Evolutionary conservation across 1,140 invertebrate genomes (phyloP).

Genomic region (Listronotus bonariensis): DNA sequence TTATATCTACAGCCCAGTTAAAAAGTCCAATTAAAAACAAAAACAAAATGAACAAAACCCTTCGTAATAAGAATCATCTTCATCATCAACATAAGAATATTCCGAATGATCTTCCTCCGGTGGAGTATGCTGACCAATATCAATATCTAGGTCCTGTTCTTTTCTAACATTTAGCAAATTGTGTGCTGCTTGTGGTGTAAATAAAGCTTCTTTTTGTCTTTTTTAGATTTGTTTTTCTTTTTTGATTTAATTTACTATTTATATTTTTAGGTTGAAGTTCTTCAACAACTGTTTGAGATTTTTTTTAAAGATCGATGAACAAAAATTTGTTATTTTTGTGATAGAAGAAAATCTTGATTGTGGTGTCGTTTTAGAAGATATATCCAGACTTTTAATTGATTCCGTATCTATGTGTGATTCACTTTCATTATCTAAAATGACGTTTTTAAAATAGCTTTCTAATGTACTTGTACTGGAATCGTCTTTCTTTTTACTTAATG

Average conservation of each 20-base stretch:
- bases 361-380: slow-evolving; percentile 1
- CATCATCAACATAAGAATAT: not conserved
- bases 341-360: slow-evolving; percentile 18
- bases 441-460: slow-evolving; percentile 4
- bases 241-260: not conserved
- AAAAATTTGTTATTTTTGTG: slow-evolving; percentile 20
- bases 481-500: slow-evolving; percentile 1
- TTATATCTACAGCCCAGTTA: no score
- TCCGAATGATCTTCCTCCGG: not conserved
- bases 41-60: slow-evolving; percentile 20
- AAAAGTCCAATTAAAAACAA: slow-evolving; percentile 8
- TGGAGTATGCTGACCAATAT: not conserved
- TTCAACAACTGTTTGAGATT: not conserved
- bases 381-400: slow-evolving; percentile 3
- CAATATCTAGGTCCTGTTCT: slow-evolving; percentile 8
- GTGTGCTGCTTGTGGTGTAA: slow-evolving; percentile 8
- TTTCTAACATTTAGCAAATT: not conserved
- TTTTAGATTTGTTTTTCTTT: not conserved
- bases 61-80: slow-evolving; percentile 5
- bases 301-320: slow-evolving; percentile 12
- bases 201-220: not conserved
- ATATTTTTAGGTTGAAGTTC: not conserved
- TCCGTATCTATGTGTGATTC: slow-evolving; percentile 1
- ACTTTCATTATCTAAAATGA: slow-evolving; percentile 1
- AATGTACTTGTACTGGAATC: slow-evolving; percentile 3